Evolutionary conservation across 2,797 vertebrate genomes (phyloP).

Genomic region (Cetoscarus ocellatus): DNA sequence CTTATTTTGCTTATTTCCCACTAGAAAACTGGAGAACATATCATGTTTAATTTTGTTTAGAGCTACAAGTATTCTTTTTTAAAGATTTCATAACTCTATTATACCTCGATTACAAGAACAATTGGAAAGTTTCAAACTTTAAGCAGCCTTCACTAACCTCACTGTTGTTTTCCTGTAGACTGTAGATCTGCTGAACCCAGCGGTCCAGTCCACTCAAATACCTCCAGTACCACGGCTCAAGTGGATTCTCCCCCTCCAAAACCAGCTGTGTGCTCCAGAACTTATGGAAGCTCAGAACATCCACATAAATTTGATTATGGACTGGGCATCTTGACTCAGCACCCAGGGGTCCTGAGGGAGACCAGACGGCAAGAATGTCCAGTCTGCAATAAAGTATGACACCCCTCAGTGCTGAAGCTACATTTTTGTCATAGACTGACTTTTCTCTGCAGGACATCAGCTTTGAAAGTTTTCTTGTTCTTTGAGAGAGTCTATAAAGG

Average conservation of each 20-base stretch:
- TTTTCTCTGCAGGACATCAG: no score
- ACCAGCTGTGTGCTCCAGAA: slow-evolving; percentile 24
- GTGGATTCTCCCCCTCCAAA: neutral
- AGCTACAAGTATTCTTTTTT: no score
- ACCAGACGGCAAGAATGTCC: slow-evolving; percentile 64
- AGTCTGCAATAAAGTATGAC: slow-evolving; percentile 76
- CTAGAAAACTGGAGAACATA: no score
- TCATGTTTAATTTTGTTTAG: no score
- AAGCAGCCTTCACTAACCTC: neutral
- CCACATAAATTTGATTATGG: slow-evolving; percentile 40
- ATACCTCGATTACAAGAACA: no score
- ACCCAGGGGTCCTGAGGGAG: slow-evolving; percentile 40
- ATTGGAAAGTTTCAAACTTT: no score
- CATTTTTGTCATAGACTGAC: neutral
- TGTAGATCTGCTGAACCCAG: slow-evolving; percentile 26
- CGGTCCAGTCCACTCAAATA: slow-evolving; percentile 11
- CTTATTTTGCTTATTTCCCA: no score
- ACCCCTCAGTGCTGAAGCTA: neutral
- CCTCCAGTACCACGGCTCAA: slow-evolving; percentile 7
- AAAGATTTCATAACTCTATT: no score
- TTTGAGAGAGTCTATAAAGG: no score
- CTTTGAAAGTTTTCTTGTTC: no score
- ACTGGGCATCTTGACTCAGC: slow-evolving; percentile 35
- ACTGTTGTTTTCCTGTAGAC: slow-evolving; percentile 40
- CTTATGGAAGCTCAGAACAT: slow-evolving; percentile 40